phyloP scores from a whole-genome alignment of 2,888 invertebrate genomes.

The Oscheius onirici region DNA sequence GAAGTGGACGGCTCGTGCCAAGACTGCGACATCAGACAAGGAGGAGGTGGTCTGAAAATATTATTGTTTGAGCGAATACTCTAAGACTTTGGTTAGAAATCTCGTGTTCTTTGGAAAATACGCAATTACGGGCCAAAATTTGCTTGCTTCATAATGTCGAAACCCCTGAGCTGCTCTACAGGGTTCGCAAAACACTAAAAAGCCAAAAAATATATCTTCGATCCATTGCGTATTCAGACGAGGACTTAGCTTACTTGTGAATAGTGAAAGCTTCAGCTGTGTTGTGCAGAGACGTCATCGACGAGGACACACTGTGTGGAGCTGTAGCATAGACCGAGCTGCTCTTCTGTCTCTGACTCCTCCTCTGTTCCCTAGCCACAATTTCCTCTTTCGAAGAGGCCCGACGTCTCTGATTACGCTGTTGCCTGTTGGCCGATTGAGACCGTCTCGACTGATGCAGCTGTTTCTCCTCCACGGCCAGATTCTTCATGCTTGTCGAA shows the following conservation, averaged over 20 bases:
- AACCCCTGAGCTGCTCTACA: background rate
- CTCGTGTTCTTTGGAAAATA: no score
- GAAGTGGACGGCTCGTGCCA: constrained; percentile 48
- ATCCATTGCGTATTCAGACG: no score
- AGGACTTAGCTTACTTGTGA: background rate
- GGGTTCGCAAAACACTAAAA: no score
- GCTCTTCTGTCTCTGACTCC: constrained; percentile 29
- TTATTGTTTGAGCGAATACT: no score
- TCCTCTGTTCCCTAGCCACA: constrained; percentile 25
- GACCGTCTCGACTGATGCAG: constrained; percentile 37
- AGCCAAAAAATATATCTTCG: no score
- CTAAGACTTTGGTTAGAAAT: no score
- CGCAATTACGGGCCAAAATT: no score
- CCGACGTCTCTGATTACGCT: constrained; percentile 30
- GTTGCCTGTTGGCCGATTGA: constrained; percentile 33
- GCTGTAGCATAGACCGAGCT: constrained; percentile 30
- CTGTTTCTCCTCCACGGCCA: constrained; percentile 13
- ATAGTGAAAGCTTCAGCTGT: background rate
- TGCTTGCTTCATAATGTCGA: no score
- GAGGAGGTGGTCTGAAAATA: constrained; percentile 27
- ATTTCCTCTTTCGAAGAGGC: constrained; percentile 34
- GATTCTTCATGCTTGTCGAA: constrained; percentile 39
- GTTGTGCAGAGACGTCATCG: constrained; percentile 31
- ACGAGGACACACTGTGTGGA: constrained; percentile 33
- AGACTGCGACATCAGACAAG: constrained; percentile 48